Evolutionary conservation across 2,888 invertebrate species (phyloP).

Genomic region (Leptura quadrifasciata): DNA sequence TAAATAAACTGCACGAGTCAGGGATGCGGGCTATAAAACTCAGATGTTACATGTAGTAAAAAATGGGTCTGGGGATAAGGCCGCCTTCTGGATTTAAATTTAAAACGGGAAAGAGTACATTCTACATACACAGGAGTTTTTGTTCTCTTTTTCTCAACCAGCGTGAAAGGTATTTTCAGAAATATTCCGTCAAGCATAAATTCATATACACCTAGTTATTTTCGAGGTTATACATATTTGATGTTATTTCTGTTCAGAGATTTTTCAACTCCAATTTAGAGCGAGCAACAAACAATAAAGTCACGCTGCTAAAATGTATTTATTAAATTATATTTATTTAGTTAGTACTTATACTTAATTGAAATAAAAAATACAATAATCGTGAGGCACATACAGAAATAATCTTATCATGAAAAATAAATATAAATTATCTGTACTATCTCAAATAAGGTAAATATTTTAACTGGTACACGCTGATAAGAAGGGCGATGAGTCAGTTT

Average conservation of each 20-base stretch:
- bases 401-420: constrained; percentile 35
- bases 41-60: not conserved
- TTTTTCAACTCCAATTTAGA: constrained; percentile 4
- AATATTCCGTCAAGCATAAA: constrained; percentile 10
- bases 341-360: not conserved
- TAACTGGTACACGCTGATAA: constrained; percentile 14
- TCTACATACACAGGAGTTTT: not conserved
- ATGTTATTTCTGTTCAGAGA: constrained; percentile 19
- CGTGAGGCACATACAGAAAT: constrained; percentile 1
- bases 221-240: constrained; percentile 6
- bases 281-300: not conserved
- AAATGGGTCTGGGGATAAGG: not conserved
- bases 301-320: not conserved
- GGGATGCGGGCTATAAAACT: too few species aligned
- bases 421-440: constrained; percentile 31
- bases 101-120: not conserved
- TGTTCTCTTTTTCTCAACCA: not conserved
- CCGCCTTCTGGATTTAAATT: not conserved
- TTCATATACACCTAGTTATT: not conserved
- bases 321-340: constrained; percentile 9
- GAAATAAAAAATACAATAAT: not conserved
- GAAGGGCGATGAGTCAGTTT: constrained; percentile 10
- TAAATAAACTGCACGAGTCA: too few species aligned
- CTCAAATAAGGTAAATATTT: constrained; percentile 29
- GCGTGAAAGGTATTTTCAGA: constrained; percentile 7